These are phyloP conservation scores for Sisor rabdophorus DNA, from an alignment of 2,113 vertebrate species.

Conservation along the genomic window DNA sequence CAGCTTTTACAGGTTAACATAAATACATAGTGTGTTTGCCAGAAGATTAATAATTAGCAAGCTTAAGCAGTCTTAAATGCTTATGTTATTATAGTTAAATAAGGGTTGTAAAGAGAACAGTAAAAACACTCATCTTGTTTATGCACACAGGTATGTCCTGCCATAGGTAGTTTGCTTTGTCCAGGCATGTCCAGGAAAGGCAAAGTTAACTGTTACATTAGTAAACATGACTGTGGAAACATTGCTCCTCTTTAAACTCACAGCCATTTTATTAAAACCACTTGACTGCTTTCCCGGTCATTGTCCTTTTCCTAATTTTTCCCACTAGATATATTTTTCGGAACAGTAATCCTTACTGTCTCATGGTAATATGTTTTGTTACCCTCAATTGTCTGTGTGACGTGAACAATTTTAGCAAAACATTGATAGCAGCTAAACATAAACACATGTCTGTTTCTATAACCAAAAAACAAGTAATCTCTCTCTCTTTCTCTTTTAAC, in stretches of 20 bases:
- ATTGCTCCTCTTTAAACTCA: background rate
- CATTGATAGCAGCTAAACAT: background rate
- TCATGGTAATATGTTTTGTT: background rate
- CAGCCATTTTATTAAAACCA: slow-evolving; percentile 19
- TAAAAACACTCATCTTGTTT: too few species aligned
- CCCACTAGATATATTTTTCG: background rate
- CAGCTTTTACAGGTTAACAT: background rate
- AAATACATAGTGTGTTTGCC: background rate
- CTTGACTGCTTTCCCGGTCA: slow-evolving; percentile 17
- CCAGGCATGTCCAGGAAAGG: background rate
- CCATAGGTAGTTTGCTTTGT: background rate
- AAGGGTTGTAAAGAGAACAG: background rate
- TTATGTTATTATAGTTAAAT: slow-evolving; percentile 2
- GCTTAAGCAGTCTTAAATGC: background rate
- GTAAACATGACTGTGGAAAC: background rate
- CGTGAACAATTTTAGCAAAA: background rate
- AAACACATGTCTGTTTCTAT: background rate
- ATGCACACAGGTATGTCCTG: slow-evolving; percentile 11
- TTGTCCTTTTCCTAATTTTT: slow-evolving; percentile 14
- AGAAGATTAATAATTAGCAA: slow-evolving; percentile 10
- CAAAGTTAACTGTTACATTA: background rate
- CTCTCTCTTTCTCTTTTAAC: background rate
- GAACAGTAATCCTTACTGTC: background rate
- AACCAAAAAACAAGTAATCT: background rate
- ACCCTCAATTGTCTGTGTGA: background rate